A percentile compares a stretch with the other conserved stretches of the same genome.
phyloP scores from a whole-genome alignment of 2,113 vertebrate species.

The Geococcyx californianus region DNA sequence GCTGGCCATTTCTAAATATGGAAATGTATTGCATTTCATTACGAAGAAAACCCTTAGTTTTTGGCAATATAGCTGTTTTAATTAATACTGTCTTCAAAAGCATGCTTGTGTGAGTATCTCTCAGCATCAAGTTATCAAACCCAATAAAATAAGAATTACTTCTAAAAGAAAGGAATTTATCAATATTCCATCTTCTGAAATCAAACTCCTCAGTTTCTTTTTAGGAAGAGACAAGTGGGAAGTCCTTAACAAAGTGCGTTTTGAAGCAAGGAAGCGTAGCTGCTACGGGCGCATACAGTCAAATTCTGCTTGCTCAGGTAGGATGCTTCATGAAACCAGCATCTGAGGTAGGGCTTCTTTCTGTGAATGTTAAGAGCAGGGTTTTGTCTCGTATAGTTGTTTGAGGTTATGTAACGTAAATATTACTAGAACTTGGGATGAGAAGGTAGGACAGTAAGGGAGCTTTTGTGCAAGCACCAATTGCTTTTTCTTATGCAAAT shows the following conservation, averaged over 20 bases:
- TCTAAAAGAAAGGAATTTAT: not conserved
- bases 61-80: not conserved
- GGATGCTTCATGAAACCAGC: not conserved
- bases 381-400: not conserved
- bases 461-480: not conserved
- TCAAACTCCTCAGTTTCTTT: not conserved
- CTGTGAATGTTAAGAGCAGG: not conserved
- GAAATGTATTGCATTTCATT: not conserved
- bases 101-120: not conserved
- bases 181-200: not conserved
- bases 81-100: not conserved
- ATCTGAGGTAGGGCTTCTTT: not conserved
- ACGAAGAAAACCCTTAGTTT: not conserved
- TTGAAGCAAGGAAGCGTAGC: not conserved
- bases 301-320: not conserved
- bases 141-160: not conserved
- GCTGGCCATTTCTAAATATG: not conserved
- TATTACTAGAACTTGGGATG: not conserved
- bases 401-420: not conserved
- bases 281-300: fast-evolving
- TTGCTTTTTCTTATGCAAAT: not conserved
- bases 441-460: not conserved
- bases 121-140: not conserved
- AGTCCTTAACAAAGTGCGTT: not conserved
- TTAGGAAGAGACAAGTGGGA: not conserved